A percentile compares a stretch with the other conserved stretches of the same genome.
Conservation (phyloP, 1,140 invertebrate genomes). For the Penaeus vannamei region DNA sequence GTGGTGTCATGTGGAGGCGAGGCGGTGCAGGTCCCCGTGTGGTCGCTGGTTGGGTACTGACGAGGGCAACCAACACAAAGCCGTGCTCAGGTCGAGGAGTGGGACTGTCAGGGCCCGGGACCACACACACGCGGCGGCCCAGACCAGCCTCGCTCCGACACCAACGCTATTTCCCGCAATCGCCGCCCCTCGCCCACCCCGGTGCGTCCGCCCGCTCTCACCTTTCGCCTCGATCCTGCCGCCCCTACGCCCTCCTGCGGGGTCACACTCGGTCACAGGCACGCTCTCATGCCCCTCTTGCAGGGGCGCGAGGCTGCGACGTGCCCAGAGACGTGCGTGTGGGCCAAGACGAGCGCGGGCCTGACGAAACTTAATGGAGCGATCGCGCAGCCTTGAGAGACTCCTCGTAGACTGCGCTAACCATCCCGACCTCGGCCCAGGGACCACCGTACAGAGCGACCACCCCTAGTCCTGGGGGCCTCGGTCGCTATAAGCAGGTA, state of each 20-base stretch:
- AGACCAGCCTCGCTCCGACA: constrained; percentile 14
- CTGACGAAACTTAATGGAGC: constrained; percentile 45
- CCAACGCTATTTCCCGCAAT: constrained; percentile 39
- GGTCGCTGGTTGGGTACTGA: constrained; percentile 58
- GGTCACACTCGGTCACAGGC: not conserved
- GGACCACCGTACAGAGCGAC: constrained; percentile 46
- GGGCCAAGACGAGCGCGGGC: too few species aligned
- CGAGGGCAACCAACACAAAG: constrained; percentile 62
- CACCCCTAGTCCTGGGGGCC: constrained; percentile 14
- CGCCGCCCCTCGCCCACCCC: constrained; percentile 29
- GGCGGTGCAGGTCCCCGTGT: constrained; percentile 46
- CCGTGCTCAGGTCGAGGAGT: constrained; percentile 56
- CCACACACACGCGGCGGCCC: constrained; percentile 42
- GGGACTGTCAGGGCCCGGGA: constrained; percentile 53
- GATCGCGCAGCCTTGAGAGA: constrained; percentile 21
- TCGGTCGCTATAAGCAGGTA: constrained; percentile 41
- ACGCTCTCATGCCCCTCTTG: not conserved
- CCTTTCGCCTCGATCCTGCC: not conserved
- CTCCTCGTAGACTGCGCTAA: constrained; percentile 40
- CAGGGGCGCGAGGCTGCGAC: not conserved
- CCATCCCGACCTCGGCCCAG: constrained; percentile 30
- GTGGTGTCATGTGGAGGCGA: constrained; percentile 21
- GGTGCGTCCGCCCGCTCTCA: constrained; percentile 22
- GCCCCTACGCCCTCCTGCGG: not conserved
- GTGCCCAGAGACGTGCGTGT: not conserved